Percentiles rank a stretch among this genome's conserved stretches.
These are phyloP conservation scores for Pseudopodoces humilis DNA, from an alignment of 2,113 vertebrate species.

Conservation along the genomic window DNA sequence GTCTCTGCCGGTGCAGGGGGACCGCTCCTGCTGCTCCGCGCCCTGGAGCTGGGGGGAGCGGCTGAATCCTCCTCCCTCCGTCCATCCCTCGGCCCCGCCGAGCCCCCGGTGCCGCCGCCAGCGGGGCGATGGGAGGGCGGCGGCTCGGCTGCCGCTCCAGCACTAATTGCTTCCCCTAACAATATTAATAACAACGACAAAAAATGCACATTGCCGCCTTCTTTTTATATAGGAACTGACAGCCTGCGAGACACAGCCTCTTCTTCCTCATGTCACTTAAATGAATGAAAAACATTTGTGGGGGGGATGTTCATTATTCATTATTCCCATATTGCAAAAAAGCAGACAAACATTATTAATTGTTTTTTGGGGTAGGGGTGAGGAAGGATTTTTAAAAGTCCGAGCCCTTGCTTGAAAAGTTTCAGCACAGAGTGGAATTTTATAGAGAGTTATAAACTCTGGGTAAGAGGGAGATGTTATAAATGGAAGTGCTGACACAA, in stretches of 20 bases:
- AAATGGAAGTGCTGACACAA: slow-evolving; percentile 82
- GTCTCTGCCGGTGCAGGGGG: background rate
- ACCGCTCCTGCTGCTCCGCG: background rate
- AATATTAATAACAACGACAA: background rate
- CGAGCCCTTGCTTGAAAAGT: slow-evolving; percentile 63
- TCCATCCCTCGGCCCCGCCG: background rate
- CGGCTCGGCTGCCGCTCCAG: background rate
- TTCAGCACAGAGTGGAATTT: slow-evolving; percentile 67
- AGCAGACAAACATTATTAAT: slow-evolving; percentile 15
- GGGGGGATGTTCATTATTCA: background rate
- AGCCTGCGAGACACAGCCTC: background rate
- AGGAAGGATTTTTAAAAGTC: background rate
- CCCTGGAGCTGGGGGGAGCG: background rate
- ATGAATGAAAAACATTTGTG: slow-evolving; percentile 19
- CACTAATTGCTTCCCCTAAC: background rate
- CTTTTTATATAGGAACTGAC: background rate
- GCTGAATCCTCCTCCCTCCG: background rate
- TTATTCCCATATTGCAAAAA: background rate
- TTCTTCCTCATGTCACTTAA: slow-evolving; percentile 28
- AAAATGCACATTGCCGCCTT: background rate
- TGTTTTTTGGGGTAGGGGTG: background rate
- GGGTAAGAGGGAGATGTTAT: slow-evolving; percentile 64
- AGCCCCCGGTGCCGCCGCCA: background rate
- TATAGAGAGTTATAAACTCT: slow-evolving; percentile 74
- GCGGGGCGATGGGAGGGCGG: background rate